A percentile compares a stretch with the other conserved stretches of the same genome.
Conservation (phyloP, 2,888 invertebrate species). For the Dichetophora obliterata region DNA sequence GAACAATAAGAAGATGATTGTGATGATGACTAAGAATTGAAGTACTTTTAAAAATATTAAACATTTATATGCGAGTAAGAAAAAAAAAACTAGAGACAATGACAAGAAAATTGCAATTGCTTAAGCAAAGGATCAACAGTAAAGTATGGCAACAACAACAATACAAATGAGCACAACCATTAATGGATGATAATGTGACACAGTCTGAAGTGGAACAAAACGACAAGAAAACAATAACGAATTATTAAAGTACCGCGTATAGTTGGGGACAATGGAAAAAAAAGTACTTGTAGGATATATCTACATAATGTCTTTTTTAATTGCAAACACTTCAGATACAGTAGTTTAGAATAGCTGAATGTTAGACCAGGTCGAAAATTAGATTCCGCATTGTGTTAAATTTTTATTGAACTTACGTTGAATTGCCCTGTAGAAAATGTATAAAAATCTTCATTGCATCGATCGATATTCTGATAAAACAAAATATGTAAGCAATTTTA, state of each 20-base stretch:
- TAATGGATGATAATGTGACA: background rate
- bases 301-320: background rate
- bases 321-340: background rate
- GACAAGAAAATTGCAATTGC: background rate
- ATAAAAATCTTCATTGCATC: no score
- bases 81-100: background rate
- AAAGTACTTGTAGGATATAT: no score
- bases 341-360: no score
- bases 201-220: background rate
- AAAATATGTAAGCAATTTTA: no score
- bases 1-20: background rate
- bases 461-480: no score
- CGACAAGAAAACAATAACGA: background rate
- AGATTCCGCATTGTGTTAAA: no score
- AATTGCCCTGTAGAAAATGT: no score
- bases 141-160: background rate
- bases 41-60: constrained; percentile 39
- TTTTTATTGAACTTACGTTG: no score
- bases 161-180: background rate
- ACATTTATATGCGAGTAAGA: constrained; percentile 5
- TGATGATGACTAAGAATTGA: background rate
- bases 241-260: background rate
- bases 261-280: background rate
- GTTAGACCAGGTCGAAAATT: no score
- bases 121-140: background rate